phyloP scores from a whole-genome alignment of 2,113 vertebrate species.

The Mandrillus leucophaeus region DNA sequence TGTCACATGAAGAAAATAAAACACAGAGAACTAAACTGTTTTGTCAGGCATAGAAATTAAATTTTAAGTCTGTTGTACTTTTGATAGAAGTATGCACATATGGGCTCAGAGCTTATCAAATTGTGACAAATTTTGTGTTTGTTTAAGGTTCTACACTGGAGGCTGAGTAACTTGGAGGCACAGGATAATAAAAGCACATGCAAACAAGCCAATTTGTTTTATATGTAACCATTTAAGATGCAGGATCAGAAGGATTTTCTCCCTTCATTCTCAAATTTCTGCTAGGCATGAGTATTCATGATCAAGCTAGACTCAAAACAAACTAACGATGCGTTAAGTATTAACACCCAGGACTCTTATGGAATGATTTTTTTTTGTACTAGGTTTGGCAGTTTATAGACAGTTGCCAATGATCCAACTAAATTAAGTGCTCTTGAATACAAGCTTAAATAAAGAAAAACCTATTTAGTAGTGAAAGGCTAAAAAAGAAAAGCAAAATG shows the following conservation, averaged over 20 bases:
- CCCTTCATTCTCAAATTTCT: not conserved
- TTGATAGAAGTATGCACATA: not conserved
- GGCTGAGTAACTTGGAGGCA: not conserved
- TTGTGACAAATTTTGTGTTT: not conserved
- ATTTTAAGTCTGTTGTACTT: not conserved
- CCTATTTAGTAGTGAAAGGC: not conserved
- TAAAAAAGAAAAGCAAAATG: conserved; percentile 18
- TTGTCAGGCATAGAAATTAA: not conserved
- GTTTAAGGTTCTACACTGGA: not conserved
- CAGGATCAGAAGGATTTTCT: not conserved
- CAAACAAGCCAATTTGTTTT: not conserved
- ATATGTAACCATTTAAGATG: not conserved
- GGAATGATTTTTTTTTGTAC: not conserved
- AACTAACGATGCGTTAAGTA: not conserved
- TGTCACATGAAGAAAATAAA: conserved; percentile 17
- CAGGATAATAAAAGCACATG: not conserved
- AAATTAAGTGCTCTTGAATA: not conserved
- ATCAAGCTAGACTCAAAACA: not conserved
- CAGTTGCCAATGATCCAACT: not conserved
- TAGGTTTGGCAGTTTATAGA: not conserved
- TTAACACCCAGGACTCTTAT: not conserved
- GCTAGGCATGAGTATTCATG: not conserved
- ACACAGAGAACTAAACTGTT: not conserved
- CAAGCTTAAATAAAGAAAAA: not conserved
- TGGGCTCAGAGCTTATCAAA: not conserved